These are phyloP conservation scores for Antennarius maculatus DNA, from an alignment of 2,797 vertebrate species.

Conservation along the genomic window DNA sequence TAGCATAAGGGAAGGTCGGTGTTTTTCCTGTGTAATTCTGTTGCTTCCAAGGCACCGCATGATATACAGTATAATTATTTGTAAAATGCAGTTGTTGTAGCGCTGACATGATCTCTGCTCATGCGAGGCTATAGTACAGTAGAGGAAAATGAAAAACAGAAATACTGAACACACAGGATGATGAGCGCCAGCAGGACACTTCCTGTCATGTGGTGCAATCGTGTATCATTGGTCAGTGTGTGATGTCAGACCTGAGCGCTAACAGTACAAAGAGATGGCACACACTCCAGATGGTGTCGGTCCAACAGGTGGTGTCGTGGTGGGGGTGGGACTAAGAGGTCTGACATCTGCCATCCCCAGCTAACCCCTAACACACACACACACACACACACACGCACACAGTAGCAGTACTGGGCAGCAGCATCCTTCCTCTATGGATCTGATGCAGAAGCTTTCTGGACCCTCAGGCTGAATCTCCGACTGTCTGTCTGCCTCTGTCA, in stretches of 20 bases:
- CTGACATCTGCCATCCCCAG: constrained; percentile 76
- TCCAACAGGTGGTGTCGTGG: constrained; percentile 79
- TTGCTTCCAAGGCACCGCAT: no score
- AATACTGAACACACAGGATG: constrained; percentile 19
- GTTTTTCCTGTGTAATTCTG: no score
- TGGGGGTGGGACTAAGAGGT: constrained; percentile 62
- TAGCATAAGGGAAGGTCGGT: no score
- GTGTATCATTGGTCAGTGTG: constrained; percentile 61
- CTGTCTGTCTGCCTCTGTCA: constrained; percentile 62
- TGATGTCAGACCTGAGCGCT: constrained; percentile 48
- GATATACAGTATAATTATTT: no score
- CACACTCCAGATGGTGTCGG: constrained; percentile 71
- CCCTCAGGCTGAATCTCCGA: constrained; percentile 45
- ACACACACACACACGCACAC: constrained; percentile 14
- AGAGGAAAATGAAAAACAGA: not conserved
- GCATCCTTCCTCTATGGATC: constrained; percentile 49
- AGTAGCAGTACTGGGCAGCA: constrained; percentile 43
- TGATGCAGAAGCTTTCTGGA: constrained; percentile 43
- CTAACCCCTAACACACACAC: constrained; percentile 42
- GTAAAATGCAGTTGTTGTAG: no score
- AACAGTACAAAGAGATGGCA: constrained; percentile 48
- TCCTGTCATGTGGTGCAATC: constrained; percentile 62
- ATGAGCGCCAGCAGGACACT: constrained; percentile 8
- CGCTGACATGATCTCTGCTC: no score
- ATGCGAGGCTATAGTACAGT: not conserved